A percentile compares a stretch with the other conserved stretches of the same genome.
Conservation (phyloP, 2,113 vertebrate species). For the Malurus cyaneus region DNA sequence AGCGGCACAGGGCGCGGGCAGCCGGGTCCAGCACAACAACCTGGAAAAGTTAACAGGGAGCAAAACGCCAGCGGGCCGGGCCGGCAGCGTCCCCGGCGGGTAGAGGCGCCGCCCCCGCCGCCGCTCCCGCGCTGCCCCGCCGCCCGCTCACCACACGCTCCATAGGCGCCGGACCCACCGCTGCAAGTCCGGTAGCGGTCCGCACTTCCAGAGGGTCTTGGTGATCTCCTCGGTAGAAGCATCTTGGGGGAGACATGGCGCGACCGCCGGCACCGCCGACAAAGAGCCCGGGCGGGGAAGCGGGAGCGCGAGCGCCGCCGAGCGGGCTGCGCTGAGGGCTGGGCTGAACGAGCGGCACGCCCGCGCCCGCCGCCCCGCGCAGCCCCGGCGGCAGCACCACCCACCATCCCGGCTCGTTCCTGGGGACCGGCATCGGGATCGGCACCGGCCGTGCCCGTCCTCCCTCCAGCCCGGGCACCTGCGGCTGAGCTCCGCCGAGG, state of each 20-base stretch:
- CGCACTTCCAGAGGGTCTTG: slow-evolving; percentile 88
- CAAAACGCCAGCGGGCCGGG: neutral
- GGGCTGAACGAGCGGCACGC: neutral
- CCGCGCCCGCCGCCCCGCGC: neutral
- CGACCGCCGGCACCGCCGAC: neutral
- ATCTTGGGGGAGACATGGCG: slow-evolving; percentile 65
- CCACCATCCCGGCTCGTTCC: neutral
- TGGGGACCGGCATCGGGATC: too few relatives aligned
- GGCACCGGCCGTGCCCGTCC: too few relatives aligned
- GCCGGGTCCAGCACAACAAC: neutral
- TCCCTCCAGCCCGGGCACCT: too few relatives aligned
- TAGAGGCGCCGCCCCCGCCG: neutral
- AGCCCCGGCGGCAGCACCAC: neutral
- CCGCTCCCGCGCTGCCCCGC: neutral
- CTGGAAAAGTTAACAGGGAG: neutral
- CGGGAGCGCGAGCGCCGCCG: neutral
- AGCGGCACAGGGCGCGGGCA: neutral
- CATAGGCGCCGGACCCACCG: slow-evolving; percentile 90
- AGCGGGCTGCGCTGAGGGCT: neutral
- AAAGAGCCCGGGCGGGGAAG: neutral
- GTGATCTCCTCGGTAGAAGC: slow-evolving; percentile 88
- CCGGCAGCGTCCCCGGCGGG: neutral
- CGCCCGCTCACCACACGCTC: slow-evolving; percentile 87
- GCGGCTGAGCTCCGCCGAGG: neutral
- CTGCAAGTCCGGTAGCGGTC: slow-evolving; percentile 86